A percentile compares a stretch with the other conserved stretches of the same genome.
These are phyloP conservation scores for cattle (Bos taurus) DNA, from an alignment of 2,113 vertebrate species.

Conservation along the genomic window ARS-UCD2.0 NC_037351.1:38861501-38862000, in stretches of 20 bases:
- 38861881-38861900: background rate
- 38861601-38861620: background rate
- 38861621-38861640: background rate
- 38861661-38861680: background rate
- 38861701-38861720: background rate
- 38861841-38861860: background rate
- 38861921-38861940: background rate
- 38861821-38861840: background rate
- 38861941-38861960: background rate
- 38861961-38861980: background rate
- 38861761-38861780: background rate
- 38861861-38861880: background rate
- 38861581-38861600: background rate
- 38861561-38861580: background rate
- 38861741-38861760: background rate
- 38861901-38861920: background rate
- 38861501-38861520: background rate
- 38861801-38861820: background rate
- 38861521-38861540: background rate
- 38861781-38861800: background rate
- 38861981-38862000: background rate
- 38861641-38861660: background rate
- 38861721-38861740: fast-evolving
- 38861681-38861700: background rate
- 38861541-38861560: background rate